Conservation (phyloP, 2,888 invertebrate species). For the Masnerella sp. region DNA sequence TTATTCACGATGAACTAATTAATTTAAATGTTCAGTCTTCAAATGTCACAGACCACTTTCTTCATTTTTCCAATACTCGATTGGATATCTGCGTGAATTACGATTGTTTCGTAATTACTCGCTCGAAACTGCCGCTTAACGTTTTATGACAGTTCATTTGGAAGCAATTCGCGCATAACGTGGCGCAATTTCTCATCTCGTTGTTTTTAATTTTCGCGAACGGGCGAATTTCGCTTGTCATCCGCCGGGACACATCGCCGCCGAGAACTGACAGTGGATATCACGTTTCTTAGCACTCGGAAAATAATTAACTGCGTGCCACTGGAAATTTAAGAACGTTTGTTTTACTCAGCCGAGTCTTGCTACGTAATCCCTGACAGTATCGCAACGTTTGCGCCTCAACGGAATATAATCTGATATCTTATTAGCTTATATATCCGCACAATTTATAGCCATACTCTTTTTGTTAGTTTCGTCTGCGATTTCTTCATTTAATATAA, state of each 20-base stretch:
- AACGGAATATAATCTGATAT: slow-evolving; percentile 64
- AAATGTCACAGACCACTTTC: too few relatives aligned
- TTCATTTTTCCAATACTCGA: too few relatives aligned
- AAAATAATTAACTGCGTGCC: slow-evolving; percentile 72
- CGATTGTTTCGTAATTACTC: slow-evolving; percentile 27
- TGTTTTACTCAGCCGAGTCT: slow-evolving; percentile 70
- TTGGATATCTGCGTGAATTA: too few relatives aligned
- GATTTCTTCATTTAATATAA: too few relatives aligned
- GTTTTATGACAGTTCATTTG: slow-evolving; percentile 43
- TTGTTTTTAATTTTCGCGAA: slow-evolving; percentile 44
- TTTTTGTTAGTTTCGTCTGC: too few relatives aligned
- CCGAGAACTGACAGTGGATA: slow-evolving; percentile 51
- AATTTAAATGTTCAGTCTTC: too few relatives aligned
- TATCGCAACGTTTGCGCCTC: slow-evolving; percentile 54
- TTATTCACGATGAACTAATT: too few relatives aligned
- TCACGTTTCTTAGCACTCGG: slow-evolving; percentile 66
- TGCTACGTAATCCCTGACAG: slow-evolving; percentile 52
- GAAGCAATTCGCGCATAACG: slow-evolving; percentile 28
- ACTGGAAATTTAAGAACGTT: slow-evolving; percentile 72
- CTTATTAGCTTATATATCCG: slow-evolving; percentile 67
- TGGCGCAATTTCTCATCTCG: slow-evolving; percentile 46
- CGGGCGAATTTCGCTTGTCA: slow-evolving; percentile 52
- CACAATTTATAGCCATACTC: slow-evolving; percentile 66
- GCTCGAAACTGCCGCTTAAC: slow-evolving; percentile 13
- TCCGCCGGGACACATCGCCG: slow-evolving; percentile 17